Base-by-base conservation (phyloP, 2,888 invertebrate genomes). In the Coelopa pilipes region DNA sequence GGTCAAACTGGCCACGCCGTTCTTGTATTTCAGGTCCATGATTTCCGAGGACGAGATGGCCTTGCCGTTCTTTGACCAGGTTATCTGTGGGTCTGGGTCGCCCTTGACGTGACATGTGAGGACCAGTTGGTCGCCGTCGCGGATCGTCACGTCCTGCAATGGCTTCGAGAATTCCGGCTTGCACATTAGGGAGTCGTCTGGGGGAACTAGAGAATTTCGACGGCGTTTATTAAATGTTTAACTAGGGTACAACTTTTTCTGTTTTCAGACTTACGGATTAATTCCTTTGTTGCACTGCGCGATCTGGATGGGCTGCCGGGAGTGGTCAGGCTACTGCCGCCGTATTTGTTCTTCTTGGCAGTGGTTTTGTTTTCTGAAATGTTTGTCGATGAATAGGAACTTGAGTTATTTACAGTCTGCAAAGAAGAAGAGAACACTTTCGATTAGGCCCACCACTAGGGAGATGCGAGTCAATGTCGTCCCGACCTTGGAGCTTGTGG, bases 71-170 rank as follows among this genome's bases (percentile, higher is more conserved):
- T 96, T 97, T 83, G 90, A 91, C 97, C 97, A 98, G 79, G 92
- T 91, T 60, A 97, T 93, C 84, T 96, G 92, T 0, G 98, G 97
- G 86, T 96, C 97, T 65, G 98, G 97, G 88, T 97, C 97, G 15
- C 97, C 97, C 79, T 93, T 92, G 69, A 97, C 95, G 78, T 94
- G 92, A 78, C 94, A 95, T 15, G 92, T 92, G 79, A 98, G 90
- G 80, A 93, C 91, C 73, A 97, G 89, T 75, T 93, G 92, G 76
- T 96, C 94, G n/a, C 97, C 98, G 88, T 98, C 98, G 55, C 92
- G 91, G 50, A 96, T 91, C n/a, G 90, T 90, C 68, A 94, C 85
- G 84, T 95, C 92, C 78, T 90, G 90, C 47, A 98, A 89, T 21
- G 92, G 91, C 81, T 94, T 93, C 0, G 93, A 92, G 87, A 97